phyloP scores from a whole-genome alignment of 2,888 invertebrate species.

The Ophonus ardosiacus region DNA sequence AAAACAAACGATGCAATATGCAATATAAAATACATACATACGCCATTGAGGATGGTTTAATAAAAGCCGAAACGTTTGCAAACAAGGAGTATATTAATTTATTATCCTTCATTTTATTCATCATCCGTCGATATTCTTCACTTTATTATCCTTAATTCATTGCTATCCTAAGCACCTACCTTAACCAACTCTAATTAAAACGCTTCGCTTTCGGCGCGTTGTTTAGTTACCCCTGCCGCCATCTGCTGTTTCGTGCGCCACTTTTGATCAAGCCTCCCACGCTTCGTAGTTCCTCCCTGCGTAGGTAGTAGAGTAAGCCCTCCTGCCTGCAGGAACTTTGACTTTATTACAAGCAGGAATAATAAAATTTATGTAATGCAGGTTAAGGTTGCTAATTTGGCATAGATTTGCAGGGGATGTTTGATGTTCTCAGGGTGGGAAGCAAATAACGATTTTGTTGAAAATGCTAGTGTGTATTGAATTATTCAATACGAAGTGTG shows the following conservation, averaged over 20 bases:
- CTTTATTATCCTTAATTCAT: too few relatives aligned
- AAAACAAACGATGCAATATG: too few relatives aligned
- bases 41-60: too few relatives aligned
- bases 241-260: constrained; percentile 7
- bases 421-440: not conserved
- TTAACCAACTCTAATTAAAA: not conserved
- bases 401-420: not conserved
- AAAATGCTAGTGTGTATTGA: not conserved
- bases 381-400: constrained; percentile 5
- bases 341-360: not conserved
- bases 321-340: not conserved
- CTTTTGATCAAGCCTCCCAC: not conserved
- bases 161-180: too few relatives aligned
- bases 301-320: not conserved
- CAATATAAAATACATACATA: too few relatives aligned
- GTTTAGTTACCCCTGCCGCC: constrained; percentile 11
- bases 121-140: too few relatives aligned
- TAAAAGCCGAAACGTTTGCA: too few relatives aligned
- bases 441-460: not conserved
- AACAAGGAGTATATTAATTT: too few relatives aligned
- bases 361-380: constrained; percentile 12
- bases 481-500: too few relatives aligned
- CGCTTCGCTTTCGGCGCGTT: not conserved
- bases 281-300: not conserved
- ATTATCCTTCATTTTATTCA: too few relatives aligned